Evolutionary conservation across 2,797 vertebrate species (phyloP), one percentile per base, ranked within the genome.

Genomic region (Phataginus tricuspis): DNA sequence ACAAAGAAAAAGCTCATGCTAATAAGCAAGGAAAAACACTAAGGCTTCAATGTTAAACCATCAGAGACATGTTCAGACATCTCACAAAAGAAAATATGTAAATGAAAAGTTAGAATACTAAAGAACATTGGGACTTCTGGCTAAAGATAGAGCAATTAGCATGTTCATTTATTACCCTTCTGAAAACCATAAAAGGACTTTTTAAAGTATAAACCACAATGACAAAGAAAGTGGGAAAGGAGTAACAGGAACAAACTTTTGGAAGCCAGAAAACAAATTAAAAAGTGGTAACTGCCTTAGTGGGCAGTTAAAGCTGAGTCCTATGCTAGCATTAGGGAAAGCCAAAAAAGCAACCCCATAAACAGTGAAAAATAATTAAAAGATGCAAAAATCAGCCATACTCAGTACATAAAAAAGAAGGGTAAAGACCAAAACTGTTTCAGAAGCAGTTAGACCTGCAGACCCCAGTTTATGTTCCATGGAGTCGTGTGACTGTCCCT

Each of bases 21-120:
- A 86, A 75, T 75, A 94, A 71, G n/a, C n/a, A 93, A 75, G 59
- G 42, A 39, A 95, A 95, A 84, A 77, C 31, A 42, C 12, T 25
- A 80, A 78, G 15, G 25, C 42, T n/a, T 85, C 16, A 68, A n/a
- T 55, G 16, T 88, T 90, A 90, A 83, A 49, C 74, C 34, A 66
- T 90, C 23, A 90, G 57, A 90, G 51, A 83, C 0, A 3, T 27
- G 2, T 53, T 79, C 72, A 80, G 66, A 87, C 37, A 59, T n/a
- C 88, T 93, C 29, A 91, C 64, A 91, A 93, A 90, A 78, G 29
- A 57, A 86, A 39, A 49, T 34, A 51, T 49, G 49, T 25, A 79
- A 77, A 45, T 74, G 42, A 78, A 34, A 90, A 92, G n/a, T 74
- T 79, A 79, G 21, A 91, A 87, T 72, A 71, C n/a, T 61, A 15